phyloP scores from a whole-genome alignment of 2,113 vertebrate species.

The Eretmodus cyanostictus region DNA sequence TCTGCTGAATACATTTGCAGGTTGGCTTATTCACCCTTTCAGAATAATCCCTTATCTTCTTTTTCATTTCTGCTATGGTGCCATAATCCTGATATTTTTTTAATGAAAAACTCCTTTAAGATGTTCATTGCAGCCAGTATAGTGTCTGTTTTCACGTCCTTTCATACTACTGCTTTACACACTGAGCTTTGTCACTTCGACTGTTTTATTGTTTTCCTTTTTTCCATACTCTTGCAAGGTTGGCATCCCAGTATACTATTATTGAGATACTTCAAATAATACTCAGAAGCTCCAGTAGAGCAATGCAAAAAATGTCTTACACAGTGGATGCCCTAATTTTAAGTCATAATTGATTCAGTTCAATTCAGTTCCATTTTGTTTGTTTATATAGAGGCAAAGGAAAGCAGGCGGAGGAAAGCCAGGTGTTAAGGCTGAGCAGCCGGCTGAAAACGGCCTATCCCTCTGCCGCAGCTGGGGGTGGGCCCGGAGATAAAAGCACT shows the following conservation, averaged over 20 bases:
- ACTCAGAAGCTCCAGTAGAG: not conserved
- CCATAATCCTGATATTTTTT: not conserved
- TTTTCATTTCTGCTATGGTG: not conserved
- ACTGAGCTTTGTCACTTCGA: not conserved
- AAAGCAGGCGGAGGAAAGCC: no score
- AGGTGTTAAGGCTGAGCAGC: no score
- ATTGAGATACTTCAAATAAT: not conserved
- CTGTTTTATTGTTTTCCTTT: not conserved
- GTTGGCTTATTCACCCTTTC: not conserved
- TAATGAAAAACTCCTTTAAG: not conserved
- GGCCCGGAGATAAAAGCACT: no score
- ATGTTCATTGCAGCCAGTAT: not conserved
- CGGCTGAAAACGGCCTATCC: no score
- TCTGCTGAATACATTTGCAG: not conserved
- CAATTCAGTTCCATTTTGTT: no score
- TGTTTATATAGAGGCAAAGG: no score
- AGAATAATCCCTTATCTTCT: not conserved
- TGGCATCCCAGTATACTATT: not conserved
- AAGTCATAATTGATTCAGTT: no score
- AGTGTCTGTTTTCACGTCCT: not conserved
- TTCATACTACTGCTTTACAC: not conserved
- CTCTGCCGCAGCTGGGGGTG: accelerated
- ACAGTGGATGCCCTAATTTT: no score
- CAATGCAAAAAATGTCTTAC: not conserved
- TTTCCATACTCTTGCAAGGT: not conserved